Base-by-base conservation (phyloP, 1,140 invertebrate genomes). In the Drosophila sp. region DNA sequence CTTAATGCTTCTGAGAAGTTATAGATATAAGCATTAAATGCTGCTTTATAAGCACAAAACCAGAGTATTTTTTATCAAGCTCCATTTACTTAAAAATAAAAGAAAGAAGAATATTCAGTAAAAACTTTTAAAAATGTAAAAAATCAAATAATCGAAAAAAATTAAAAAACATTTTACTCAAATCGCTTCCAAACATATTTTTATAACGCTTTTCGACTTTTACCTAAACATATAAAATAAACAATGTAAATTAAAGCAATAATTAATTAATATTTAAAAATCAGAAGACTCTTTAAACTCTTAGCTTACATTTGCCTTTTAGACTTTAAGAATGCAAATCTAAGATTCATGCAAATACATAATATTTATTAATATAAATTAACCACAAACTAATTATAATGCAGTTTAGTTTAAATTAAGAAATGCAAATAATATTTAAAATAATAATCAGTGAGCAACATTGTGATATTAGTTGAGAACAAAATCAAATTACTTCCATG, bases 381-480 rank as follows among this genome's bases (percentile, higher is more conserved):
- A 38, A 75, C 63, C 59, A 67, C 36, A 50, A 48, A 43, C 14
- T 40, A 43, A 61, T 27, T 13, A 27, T 32, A 48, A 36, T 45
- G 14, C 13, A 41, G 40, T 73, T 69, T 21, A 64, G 14, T 58
- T 57, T 43, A 62, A 63, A 38, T 64, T 67, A 62, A 61, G 43
- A 36, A 56, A 76, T 16, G 48, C 48, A 27, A 67, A 18, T 32
- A 32, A 62, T 48, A 45, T 66, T 59, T 64, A 14, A 34, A 36
- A 70, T 53, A 72, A 70, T 72, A 83, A 89, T 89, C 83, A 89
- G 80, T 76, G 83, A 89, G 80, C 84, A 89, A 89, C 72, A 89
- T 89, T 89, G 83, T 89, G 83, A 89, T 89, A 89, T 89, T 89
- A 89, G 83, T 89, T 89, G 83, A 89, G 70, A 89, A 83, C 82